Base-by-base conservation (phyloP, 2,888 invertebrate genomes). In the Ormyrus nitidulus region DNA sequence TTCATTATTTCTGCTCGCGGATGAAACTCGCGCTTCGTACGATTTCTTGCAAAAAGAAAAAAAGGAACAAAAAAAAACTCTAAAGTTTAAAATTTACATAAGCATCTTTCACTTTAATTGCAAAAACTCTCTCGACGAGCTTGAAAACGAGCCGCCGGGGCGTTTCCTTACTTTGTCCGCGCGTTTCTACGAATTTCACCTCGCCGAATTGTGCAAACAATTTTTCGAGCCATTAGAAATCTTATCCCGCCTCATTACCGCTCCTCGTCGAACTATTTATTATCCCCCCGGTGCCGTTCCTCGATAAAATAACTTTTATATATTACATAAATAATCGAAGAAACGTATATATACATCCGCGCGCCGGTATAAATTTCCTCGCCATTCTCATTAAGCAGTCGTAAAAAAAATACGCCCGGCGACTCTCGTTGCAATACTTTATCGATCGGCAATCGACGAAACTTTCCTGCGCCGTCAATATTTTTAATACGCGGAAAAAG, bases 191-290 rank as follows among this genome's bases (percentile, higher is more conserved):
- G n/a, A 59, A 65, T 77, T 77, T 77, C 71, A 71, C 71, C 51
- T 59, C 19, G 19, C 54, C 51, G 19, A 51, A 44, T 9, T 0
- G 7, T 48, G 48, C 48, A 58, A 65, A 78, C 61, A 54, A 78
- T 68, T 56, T 73, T 54, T 19, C 68, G 66, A 62, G 49, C 34
- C 53, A 69, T 68, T 73, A 58, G 73, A 79, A 73, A 79, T 62
- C 68, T 59, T 6, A 44, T 8, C 6, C 10, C 19, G 19, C 61
- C 58, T 51, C n/a, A 13, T 58, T 61, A 53, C 34, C 58, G 0
- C 6, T 19, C 54, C 19, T 65, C 34, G 34, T 34, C 34, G 34
- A 3, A 34, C 34, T 34, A 34, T 34, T 34, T 34, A 34, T 34
- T 34, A 34, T 34, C 34, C 34, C 34, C 34, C 34, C 34, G 34